Conservation (phyloP, 2,888 invertebrate genomes). For the Drosophila acutilabella region DNA sequence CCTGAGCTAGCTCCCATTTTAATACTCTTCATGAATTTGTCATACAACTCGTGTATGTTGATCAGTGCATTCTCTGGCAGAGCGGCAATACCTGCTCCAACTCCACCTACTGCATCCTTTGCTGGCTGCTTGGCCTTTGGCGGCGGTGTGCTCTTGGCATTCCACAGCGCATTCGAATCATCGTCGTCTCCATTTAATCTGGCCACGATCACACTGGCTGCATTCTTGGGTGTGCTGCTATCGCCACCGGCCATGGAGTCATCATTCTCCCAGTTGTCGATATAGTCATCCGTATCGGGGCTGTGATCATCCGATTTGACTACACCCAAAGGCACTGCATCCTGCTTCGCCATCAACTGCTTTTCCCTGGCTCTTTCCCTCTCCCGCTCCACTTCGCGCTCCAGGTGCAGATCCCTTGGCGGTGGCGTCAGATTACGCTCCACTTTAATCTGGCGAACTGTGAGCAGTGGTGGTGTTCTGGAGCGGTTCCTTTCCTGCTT, state of each 20-base stretch:
- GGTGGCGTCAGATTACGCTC: constrained; percentile 60
- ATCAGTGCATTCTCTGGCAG: constrained; percentile 51
- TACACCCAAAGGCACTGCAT: constrained; percentile 41
- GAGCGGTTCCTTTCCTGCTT: constrained; percentile 63
- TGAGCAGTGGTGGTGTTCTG: constrained; percentile 49
- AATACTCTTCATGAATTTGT: constrained; percentile 84
- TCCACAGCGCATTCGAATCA: constrained; percentile 71
- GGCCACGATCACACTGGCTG: not conserved
- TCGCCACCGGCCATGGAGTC: constrained; percentile 78
- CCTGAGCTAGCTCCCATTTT: constrained; percentile 60
- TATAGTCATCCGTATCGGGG: constrained; percentile 84
- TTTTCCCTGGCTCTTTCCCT: not conserved
- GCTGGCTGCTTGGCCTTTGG: constrained; percentile 49
- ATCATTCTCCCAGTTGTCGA: constrained; percentile 85
- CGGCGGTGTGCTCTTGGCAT: constrained; percentile 69
- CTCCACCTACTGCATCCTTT: not conserved
- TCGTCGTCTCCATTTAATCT: constrained; percentile 56
- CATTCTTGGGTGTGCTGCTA: constrained; percentile 68
- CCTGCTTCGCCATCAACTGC: not conserved
- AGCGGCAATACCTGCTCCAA: not conserved
- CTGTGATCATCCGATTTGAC: constrained; percentile 67
- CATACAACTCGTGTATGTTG: constrained; percentile 83
- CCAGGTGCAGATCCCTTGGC: not conserved
- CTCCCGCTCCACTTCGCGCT: not conserved
- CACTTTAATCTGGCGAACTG: constrained; percentile 53